Evolutionary conservation across 2,113 vertebrate species (phyloP), one percentile per base, ranked within the genome.

Genomic region (Marcusenius ussheri): DNA sequence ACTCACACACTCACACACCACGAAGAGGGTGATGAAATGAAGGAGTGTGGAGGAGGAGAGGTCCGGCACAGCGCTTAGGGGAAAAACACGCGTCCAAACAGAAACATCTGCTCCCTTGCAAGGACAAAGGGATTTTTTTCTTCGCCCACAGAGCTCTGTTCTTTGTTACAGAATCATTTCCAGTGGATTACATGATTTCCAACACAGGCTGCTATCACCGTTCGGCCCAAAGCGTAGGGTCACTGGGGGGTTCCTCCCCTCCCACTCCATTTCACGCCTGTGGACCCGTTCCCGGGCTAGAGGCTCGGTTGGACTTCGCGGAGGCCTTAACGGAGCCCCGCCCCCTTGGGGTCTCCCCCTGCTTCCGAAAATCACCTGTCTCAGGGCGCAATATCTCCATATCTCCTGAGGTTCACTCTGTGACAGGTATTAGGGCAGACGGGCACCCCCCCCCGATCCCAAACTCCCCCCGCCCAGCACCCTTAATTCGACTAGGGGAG

Each of bases 121-220:
- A 83, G 80, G 80, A 83, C 80, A 83, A 83, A 83, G 21, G 39
- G 45, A 46, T 83, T 47, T 77, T 39, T 51, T 51, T 51, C 31
- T 39, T 45, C 77, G 0, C 80, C 35, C 42, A 21, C 80, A 83
- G 17, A 46, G 80, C 80, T 83, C 80, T 83, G 80, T 47, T 83
- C 80, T 47, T 83, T 83, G 39, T 83, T 83, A 83, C 42, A 83
- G 45, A 42, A 83, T 24, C 39, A 83, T 83, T 83, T 83, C 39
- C 80, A 83, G 80, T 42, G 80, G 42, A 83, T 83, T 83, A 83
- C 45, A 83, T 83, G 80, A 83, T 47, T 47, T 83, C 77, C 77
- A 83, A 83, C 15, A 83, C 39, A 66, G 62, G 62, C 62, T 66
- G 62, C n/a, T 66, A 66, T 66, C 62, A 27, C 62, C n/a, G n/a